Percentiles rank a stretch among this genome's conserved stretches.
phyloP scores from a whole-genome alignment of 92 coral and sea anemone genomes.

The Porites evermanni region DNA sequence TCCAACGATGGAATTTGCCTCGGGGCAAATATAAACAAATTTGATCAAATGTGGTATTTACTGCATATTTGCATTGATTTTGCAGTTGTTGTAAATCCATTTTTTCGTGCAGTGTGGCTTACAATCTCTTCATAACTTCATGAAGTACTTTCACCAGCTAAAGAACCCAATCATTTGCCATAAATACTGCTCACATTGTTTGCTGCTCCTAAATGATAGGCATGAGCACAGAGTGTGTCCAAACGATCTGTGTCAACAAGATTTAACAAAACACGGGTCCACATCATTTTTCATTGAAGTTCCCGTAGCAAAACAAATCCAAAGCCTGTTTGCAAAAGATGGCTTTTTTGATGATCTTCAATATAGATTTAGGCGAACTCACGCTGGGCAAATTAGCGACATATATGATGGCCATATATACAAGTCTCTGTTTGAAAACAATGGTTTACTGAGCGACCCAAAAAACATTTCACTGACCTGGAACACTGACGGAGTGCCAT shows the following conservation, averaged over 20 bases:
- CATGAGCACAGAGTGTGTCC: constrained; percentile 42
- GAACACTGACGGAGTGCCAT: constrained; percentile 75
- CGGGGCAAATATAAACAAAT: background rate
- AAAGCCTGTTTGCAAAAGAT: constrained; percentile 31
- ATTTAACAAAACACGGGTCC: constrained; percentile 29
- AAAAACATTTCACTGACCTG: constrained; percentile 52
- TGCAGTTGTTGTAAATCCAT: background rate
- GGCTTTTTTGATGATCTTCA: constrained; percentile 31
- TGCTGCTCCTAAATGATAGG: constrained; percentile 21
- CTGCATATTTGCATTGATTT: background rate
- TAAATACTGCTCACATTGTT: constrained; percentile 55
- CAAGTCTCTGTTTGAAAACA: constrained; percentile 13
- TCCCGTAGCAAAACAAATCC: constrained; percentile 56
- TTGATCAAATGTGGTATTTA: background rate
- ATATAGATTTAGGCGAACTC: constrained; percentile 19
- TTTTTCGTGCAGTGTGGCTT: background rate
- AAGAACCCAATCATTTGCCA: constrained; percentile 52
- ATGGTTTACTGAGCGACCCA: constrained; percentile 28
- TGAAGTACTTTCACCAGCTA: constrained; percentile 56
- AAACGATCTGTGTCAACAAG: constrained; percentile 58
- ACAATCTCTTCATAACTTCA: constrained; percentile 12
- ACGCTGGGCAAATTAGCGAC: constrained; percentile 44
- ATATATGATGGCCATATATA: constrained; percentile 59
- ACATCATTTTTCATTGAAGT: constrained; percentile 61
- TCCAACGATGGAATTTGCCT: no score